Percentiles rank a stretch among this genome's conserved stretches.
Evolutionary conservation across 2,113 vertebrate species (phyloP).

Genomic region (Catharus bicknelli): DNA sequence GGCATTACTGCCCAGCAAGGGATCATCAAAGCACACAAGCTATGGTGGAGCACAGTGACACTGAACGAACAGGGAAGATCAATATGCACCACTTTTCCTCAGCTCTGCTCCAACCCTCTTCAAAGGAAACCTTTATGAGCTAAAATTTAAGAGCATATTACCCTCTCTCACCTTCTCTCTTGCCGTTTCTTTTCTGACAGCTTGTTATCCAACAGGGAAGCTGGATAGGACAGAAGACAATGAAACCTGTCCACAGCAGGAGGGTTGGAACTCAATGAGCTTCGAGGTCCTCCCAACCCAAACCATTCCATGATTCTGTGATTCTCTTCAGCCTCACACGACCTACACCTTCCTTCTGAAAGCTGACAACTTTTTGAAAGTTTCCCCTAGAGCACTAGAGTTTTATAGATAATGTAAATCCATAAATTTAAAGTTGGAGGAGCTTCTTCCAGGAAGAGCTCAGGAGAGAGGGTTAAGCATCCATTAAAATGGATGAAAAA

Average conservation of each 20-base stretch:
- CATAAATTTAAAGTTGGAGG: neutral
- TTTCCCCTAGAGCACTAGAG: neutral
- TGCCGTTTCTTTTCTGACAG: neutral
- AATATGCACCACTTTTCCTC: neutral
- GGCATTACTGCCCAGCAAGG: neutral
- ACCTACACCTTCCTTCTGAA: neutral
- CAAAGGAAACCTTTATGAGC: constrained; percentile 1
- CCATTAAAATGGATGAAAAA: neutral
- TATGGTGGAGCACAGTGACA: neutral
- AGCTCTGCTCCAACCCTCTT: neutral
- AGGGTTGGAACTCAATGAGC: neutral
- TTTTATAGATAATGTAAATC: neutral
- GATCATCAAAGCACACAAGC: neutral
- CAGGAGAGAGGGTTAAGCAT: neutral
- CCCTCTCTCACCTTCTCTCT: neutral
- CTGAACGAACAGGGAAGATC: neutral
- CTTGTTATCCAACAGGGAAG: neutral
- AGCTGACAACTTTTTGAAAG: neutral
- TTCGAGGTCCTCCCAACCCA: neutral
- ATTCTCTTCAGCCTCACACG: neutral
- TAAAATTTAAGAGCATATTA: neutral
- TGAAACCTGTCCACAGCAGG: neutral
- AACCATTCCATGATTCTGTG: neutral
- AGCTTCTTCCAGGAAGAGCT: neutral
- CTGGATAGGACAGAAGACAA: neutral